Conservation (phyloP, 2,888 invertebrate species). For the Leucania comma region DNA sequence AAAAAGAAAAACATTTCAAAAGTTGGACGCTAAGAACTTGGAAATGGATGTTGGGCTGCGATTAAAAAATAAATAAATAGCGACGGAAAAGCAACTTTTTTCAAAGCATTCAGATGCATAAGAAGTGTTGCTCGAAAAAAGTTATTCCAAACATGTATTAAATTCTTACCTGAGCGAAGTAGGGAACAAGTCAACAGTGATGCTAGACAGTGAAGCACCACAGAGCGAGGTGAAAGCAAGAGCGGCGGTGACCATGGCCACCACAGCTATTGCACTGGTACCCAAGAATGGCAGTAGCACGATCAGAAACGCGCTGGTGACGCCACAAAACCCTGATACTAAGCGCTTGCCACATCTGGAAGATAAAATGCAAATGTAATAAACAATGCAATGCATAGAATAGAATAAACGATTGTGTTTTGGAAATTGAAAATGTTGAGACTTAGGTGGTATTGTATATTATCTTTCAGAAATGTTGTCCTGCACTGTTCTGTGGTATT, state of each 20-base stretch:
- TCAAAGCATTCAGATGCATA: too few species aligned
- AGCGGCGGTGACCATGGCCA: slow-evolving; percentile 89
- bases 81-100: too few species aligned
- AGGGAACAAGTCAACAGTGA: slow-evolving; percentile 92
- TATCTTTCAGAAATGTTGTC: too few species aligned
- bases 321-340: slow-evolving; percentile 80
- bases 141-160: background rate
- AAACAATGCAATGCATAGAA: too few species aligned
- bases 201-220: slow-evolving; percentile 91
- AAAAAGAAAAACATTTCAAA: background rate
- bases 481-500: too few species aligned
- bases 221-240: slow-evolving; percentile 89
- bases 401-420: too few species aligned
- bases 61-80: too few species aligned
- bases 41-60: too few species aligned
- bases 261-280: slow-evolving; percentile 86
- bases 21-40: too few species aligned
- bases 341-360: slow-evolving; percentile 83
- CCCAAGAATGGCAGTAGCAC: slow-evolving; percentile 90
- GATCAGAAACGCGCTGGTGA: slow-evolving; percentile 87
- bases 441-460: too few species aligned
- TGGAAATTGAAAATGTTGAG: too few species aligned
- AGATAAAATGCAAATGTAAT: background rate
- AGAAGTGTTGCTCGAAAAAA: background rate
- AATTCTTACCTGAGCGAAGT: slow-evolving; percentile 91